Percentiles rank a stretch among this genome's conserved stretches.
These are phyloP conservation scores for Zhengitettix transpicula DNA, from an alignment of 2,888 invertebrate species.

Conservation along the genomic window DNA sequence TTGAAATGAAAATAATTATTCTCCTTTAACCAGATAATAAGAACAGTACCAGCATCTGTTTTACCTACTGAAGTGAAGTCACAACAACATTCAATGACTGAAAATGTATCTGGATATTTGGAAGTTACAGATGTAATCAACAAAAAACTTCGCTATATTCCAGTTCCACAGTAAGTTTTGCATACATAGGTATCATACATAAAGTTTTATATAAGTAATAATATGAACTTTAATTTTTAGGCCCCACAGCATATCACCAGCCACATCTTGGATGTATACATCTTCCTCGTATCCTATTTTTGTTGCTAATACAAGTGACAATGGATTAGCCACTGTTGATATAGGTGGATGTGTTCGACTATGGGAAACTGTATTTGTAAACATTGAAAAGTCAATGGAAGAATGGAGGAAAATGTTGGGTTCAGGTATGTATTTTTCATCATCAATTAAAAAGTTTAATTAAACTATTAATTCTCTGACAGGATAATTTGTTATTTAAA, in stretches of 20 bases:
- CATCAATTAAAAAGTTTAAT: too few species aligned
- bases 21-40: conserved; percentile 14
- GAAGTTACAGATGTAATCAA: conserved; percentile 34
- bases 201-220: not conserved
- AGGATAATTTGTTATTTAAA: too few species aligned
- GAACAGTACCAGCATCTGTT: conserved; percentile 16
- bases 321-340: conserved; percentile 38
- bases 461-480: too few species aligned
- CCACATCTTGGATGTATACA: conserved; percentile 29
- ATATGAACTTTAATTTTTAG: conserved; percentile 13
- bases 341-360: conserved; percentile 32
- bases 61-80: conserved; percentile 14
- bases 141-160: conserved; percentile 32
- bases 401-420: conserved; percentile 29
- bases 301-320: conserved; percentile 26
- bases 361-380: conserved; percentile 33
- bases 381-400: conserved; percentile 26
- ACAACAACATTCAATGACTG: not conserved
- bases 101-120: conserved; percentile 25
- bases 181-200: not conserved
- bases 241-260: conserved; percentile 22
- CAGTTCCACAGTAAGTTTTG: conserved; percentile 29
- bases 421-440: conserved; percentile 3
- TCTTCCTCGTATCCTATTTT: conserved; percentile 27
- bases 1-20: not conserved